Percentiles rank a stretch among this genome's conserved stretches.
These are phyloP conservation scores for Lepidotrigona ventralis DNA, from an alignment of 1,140 invertebrate genomes.

Conservation along the genomic window DNA sequence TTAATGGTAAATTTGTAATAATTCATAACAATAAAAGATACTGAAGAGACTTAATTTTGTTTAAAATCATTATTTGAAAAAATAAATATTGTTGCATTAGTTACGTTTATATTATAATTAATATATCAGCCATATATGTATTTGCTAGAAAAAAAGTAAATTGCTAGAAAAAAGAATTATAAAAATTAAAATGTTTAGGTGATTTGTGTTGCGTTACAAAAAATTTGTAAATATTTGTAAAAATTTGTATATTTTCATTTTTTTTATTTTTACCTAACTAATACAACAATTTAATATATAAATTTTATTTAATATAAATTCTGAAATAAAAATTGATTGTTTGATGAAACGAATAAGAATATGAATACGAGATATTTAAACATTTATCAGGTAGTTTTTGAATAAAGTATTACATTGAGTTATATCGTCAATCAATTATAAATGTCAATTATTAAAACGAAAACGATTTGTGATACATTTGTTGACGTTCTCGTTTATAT, in stretches of 20 bases:
- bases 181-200: background rate
- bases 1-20: constrained; percentile 19
- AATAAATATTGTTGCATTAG: constrained; percentile 9
- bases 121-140: constrained; percentile 15
- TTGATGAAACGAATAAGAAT: constrained; percentile 22
- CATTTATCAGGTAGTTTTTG: background rate
- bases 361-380: background rate
- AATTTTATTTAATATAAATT: background rate
- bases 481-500: no score
- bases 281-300: constrained; percentile 5
- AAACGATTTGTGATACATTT: background rate
- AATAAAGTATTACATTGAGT: background rate
- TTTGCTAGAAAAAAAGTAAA: no score
- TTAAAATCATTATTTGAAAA: constrained; percentile 16
- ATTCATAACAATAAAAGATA: constrained; percentile 19
- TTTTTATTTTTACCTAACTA: background rate
- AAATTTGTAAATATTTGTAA: no score
- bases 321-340: background rate
- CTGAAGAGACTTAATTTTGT: constrained; percentile 14
- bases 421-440: constrained; percentile 1
- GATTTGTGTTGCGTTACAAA: background rate
- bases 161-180: constrained; percentile 10
- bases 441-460: background rate
- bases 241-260: background rate
- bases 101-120: constrained; percentile 27